Evolutionary conservation across 2,888 invertebrate species (phyloP).

Genomic region (Xylophagus ater): DNA sequence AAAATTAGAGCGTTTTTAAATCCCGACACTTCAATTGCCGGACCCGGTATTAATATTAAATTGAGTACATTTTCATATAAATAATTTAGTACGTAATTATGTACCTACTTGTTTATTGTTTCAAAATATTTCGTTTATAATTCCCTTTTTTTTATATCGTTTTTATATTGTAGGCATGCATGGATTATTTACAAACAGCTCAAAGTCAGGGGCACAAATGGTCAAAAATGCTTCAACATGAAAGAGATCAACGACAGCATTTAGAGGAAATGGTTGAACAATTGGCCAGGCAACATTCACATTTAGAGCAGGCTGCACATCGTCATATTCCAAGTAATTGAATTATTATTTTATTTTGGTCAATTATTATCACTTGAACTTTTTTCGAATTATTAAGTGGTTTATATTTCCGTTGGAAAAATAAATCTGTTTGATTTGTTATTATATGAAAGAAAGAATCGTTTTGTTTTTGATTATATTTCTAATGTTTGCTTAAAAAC

Average conservation of each 20-base stretch:
- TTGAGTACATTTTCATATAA: no score
- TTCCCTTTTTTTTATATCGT: no score
- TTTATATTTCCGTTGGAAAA: background rate
- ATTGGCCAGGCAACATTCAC: conserved; percentile 91
- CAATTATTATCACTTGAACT: no score
- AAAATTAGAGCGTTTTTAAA: no score
- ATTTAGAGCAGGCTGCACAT: conserved; percentile 80
- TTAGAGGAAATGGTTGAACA: conserved; percentile 96
- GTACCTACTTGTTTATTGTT: no score
- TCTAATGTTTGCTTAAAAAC: no score
- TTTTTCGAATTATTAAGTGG: no score
- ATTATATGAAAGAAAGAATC: conserved; percentile 40
- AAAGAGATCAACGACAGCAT: conserved; percentile 84
- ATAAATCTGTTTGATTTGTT: conserved; percentile 20
- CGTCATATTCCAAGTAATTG: conserved; percentile 46
- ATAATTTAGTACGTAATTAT: no score
- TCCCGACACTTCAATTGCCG: no score
- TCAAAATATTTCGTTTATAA: no score
- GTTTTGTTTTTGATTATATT: conserved; percentile 1
- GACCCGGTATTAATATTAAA: no score
- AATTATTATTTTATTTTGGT: background rate
- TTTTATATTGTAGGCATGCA: conserved; percentile 57
- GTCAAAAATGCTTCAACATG: conserved; percentile 85
- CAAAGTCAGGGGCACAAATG: conserved; percentile 85
- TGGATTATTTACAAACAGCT: conserved; percentile 82